Evolutionary conservation across 53 echinoderm and acorn worm species (phyloP), one percentile per base, ranked within the genome.

Genomic region (Echinometra lucunter): DNA sequence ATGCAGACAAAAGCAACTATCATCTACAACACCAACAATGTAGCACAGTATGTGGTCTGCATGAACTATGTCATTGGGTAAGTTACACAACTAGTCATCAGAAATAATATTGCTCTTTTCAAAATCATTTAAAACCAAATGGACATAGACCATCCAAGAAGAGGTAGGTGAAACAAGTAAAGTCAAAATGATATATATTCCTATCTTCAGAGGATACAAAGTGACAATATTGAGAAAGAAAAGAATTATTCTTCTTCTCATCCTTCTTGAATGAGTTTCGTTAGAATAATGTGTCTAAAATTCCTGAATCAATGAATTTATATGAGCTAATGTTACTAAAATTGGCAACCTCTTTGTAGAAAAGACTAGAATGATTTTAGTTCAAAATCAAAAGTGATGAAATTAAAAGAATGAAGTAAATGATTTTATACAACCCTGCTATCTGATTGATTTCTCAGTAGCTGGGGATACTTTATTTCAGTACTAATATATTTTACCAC

Each of bases 61-160:
- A 97, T 97, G 97, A 98, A 98, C 90, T 98, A 98, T 80, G 97
- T 98, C 21, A 97, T 98, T 18, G 98, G 98, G 98, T 98, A 55
- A 96, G 98, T 97, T 38, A 5, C 72, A 32, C 6, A 30, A 6
- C 70, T 47, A 6, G 49, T 47, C 4, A 83, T 30, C 25, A 27
- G 9, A 12, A 70, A 70, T 70, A 34, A 9, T 70, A 32, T 32
- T 70, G 9, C 11, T 32, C 35, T 72, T 35, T 15, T 72, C 13
- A 30, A 32, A 32, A 11, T 72, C 35, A 3, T 72, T 2, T 53
- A 53, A 11, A 10, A 35, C 72, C 21, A 25, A 27, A n/a, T 72
- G 2, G 35, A 34, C 30, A 70, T 19, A n/a, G n/a, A n/a, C 21
- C 60, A 23, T 63, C 25, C 25, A 23, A 21, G 9, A 63, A 63